phyloP scores from a whole-genome alignment of 2,888 invertebrate species.

The Boloria euphrosyne region DNA sequence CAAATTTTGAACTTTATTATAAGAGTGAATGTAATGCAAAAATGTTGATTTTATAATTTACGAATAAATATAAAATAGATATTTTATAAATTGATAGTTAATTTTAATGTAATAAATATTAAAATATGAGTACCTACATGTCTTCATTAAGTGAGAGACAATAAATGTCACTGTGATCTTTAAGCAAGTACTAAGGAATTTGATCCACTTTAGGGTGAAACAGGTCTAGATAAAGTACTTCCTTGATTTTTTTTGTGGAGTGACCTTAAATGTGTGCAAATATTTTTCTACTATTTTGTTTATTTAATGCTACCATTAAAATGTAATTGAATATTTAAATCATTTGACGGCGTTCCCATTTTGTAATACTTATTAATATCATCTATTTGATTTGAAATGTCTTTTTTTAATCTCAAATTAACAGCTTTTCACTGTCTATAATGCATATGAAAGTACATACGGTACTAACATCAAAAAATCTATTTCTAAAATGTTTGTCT shows the following conservation, averaged over 20 bases:
- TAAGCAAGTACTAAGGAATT: slow-evolving; percentile 59
- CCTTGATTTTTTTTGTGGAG: slow-evolving; percentile 53
- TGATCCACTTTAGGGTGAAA: slow-evolving; percentile 70
- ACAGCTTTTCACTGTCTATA: too few relatives aligned
- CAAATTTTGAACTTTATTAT: neutral
- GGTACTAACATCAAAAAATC: too few relatives aligned
- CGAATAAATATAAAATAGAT: too few relatives aligned
- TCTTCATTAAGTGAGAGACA: slow-evolving; percentile 32
- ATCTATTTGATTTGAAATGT: too few relatives aligned
- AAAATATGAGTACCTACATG: neutral
- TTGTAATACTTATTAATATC: too few relatives aligned
- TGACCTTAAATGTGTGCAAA: slow-evolving; percentile 39
- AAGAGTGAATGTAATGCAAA: neutral
- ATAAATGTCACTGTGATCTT: slow-evolving; percentile 78
- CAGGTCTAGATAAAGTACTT: slow-evolving; percentile 63
- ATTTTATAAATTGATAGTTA: too few relatives aligned
- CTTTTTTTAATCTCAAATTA: too few relatives aligned
- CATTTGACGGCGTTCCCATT: too few relatives aligned
- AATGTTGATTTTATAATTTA: neutral
- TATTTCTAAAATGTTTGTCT: too few relatives aligned
- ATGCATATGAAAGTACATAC: too few relatives aligned
- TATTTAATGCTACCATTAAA: neutral
- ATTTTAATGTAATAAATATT: neutral
- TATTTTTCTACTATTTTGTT: slow-evolving; percentile 27
- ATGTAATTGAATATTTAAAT: too few relatives aligned